Evolutionary conservation across 1,140 invertebrate species (phyloP).

Genomic region (Cydia strobilella): DNA sequence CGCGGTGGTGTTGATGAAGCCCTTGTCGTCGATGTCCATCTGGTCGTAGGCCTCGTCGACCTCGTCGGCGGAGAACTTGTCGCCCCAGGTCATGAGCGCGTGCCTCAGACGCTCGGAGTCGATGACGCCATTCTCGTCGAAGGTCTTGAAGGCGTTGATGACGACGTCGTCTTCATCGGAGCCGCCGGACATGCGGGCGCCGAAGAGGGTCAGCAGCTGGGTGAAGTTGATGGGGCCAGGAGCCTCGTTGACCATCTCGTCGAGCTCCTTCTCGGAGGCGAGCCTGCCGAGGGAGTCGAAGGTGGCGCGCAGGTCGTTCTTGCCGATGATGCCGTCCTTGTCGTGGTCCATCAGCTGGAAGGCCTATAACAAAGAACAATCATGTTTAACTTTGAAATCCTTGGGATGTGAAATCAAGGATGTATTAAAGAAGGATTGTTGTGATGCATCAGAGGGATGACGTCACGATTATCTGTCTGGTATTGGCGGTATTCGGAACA

Average conservation of each 20-base stretch:
- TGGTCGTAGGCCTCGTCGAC: constrained; percentile 97
- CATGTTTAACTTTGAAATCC: background rate
- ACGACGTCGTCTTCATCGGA: constrained; percentile 97
- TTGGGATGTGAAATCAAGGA: background rate
- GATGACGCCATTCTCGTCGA: constrained; percentile 94
- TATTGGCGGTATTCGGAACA: constrained; percentile 9
- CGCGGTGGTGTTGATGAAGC: constrained; percentile 94
- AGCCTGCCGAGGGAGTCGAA: constrained; percentile 97
- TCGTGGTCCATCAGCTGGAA: constrained; percentile 99
- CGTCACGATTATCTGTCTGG: constrained; percentile 1
- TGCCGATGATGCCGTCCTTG: constrained; percentile 98
- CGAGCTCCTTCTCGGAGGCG: constrained; percentile 93
- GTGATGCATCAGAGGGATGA: background rate
- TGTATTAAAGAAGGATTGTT: background rate
- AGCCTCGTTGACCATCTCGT: constrained; percentile 94
- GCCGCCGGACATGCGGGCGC: constrained; percentile 90
- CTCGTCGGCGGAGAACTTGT: constrained; percentile 96
- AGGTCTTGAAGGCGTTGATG: constrained; percentile 96
- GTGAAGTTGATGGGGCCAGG: constrained; percentile 97
- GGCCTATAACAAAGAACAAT: constrained; percentile 82
- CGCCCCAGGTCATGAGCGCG: constrained; percentile 96
- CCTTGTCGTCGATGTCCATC: constrained; percentile 96
- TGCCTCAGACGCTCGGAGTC: constrained; percentile 95
- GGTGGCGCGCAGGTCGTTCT: constrained; percentile 96
- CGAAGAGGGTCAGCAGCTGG: constrained; percentile 95